These are phyloP conservation scores for Catharus minimus DNA, from an alignment of 2,113 vertebrate genomes.

Conservation along the genomic window DNA sequence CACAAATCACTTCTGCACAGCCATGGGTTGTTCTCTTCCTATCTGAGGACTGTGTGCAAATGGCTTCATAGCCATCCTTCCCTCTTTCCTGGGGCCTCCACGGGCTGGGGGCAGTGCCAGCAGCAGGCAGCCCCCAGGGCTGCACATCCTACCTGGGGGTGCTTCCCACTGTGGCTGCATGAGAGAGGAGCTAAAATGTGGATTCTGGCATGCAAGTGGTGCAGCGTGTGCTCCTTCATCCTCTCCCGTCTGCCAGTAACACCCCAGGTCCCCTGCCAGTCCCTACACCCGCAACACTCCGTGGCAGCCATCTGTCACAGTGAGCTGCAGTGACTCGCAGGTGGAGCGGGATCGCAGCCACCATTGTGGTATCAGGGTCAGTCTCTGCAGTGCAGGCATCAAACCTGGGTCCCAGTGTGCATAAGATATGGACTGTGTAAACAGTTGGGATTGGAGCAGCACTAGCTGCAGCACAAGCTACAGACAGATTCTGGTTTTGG, in stretches of 20 bases:
- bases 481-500: conserved; percentile 6
- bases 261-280: accelerated
- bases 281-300: accelerated
- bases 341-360: background rate
- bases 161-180: accelerated
- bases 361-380: accelerated
- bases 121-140: background rate
- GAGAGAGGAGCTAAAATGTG: background rate
- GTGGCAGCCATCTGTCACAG: background rate
- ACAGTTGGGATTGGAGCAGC: background rate
- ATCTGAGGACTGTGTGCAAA: background rate
- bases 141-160: accelerated
- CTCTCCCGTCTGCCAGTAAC: background rate
- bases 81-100: background rate
- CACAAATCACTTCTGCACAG: background rate
- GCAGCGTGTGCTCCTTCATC: background rate
- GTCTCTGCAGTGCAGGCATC: background rate
- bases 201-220: background rate
- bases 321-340: accelerated
- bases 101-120: accelerated
- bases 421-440: background rate
- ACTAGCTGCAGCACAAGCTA: background rate
- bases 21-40: background rate
- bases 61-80: accelerated
- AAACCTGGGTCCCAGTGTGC: accelerated